Evolutionary conservation across 2,113 vertebrate species (phyloP).

Genomic region (Cromileptes altivelis): DNA sequence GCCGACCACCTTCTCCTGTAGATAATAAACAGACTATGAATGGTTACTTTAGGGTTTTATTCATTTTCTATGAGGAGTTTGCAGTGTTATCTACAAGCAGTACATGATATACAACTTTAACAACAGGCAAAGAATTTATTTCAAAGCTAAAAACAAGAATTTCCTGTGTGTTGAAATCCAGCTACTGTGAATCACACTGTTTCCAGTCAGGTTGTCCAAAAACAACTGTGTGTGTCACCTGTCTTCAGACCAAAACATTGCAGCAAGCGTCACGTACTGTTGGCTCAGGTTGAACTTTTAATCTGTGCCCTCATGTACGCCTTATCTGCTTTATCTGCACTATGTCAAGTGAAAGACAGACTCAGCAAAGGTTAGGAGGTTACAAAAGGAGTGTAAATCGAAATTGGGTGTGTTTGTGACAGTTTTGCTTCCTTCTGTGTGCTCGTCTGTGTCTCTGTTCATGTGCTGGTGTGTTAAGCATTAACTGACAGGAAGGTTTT

Average conservation of each 20-base stretch:
- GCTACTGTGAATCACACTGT: not conserved
- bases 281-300: constrained; percentile 12
- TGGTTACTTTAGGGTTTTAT: not conserved
- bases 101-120: not conserved
- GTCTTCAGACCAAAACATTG: constrained; percentile 5
- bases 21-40: too few relatives aligned
- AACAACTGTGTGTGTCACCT: not conserved
- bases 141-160: not conserved
- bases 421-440: constrained; percentile 41
- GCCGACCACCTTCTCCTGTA: too few relatives aligned
- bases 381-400: constrained; percentile 32
- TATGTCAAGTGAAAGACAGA: constrained; percentile 6
- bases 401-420: constrained; percentile 24
- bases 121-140: constrained; percentile 4
- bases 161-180: constrained; percentile 6
- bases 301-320: not conserved
- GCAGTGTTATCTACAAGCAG: not conserved
- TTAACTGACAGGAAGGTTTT: constrained; percentile 42
- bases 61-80: not conserved
- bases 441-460: constrained; percentile 25
- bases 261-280: not conserved
- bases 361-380: constrained; percentile 50
- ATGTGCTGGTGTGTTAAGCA: constrained; percentile 48
- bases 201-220: constrained; percentile 7
- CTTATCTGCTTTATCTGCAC: constrained; percentile 40